Conservation (phyloP, 2,888 invertebrate genomes). For the Ennomos erosarius region DNA sequence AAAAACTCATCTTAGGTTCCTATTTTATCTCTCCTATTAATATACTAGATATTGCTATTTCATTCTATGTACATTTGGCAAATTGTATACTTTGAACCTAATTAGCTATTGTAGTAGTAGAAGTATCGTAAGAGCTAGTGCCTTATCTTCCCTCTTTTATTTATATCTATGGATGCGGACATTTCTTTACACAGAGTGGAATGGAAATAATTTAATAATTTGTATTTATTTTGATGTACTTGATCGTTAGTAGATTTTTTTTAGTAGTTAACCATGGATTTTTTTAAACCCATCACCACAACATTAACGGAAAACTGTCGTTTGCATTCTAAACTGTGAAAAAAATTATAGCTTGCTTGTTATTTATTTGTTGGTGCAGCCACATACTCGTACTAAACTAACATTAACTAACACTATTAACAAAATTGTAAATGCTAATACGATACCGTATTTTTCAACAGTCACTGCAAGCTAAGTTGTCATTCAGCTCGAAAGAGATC, state of each 20-base stretch:
- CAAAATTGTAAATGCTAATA: not conserved
- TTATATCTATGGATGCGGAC: constrained; percentile 32
- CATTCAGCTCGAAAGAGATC: constrained; percentile 97
- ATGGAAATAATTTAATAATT: not conserved
- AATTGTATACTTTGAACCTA: no score
- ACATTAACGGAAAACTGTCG: constrained; percentile 3
- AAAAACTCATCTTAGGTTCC: no score
- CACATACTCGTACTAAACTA: no score
- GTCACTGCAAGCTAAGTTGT: constrained; percentile 97
- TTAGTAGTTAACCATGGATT: no score
- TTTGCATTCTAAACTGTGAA: constrained; percentile 6
- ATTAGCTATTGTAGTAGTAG: no score
- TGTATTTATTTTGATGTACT: not conserved
- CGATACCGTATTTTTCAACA: constrained; percentile 62
- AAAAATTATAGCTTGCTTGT: constrained; percentile 8
- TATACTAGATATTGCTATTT: no score
- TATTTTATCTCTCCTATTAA: no score
- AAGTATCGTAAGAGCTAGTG: no score
- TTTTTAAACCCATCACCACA: not conserved
- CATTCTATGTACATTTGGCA: no score
- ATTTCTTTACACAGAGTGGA: constrained; percentile 37
- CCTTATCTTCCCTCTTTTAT: no score
- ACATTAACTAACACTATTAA: not conserved
- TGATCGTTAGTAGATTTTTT: no score
- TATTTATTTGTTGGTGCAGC: not conserved